Base-by-base conservation (phyloP, 2,113 vertebrate species). In the Mirza zaza region DNA sequence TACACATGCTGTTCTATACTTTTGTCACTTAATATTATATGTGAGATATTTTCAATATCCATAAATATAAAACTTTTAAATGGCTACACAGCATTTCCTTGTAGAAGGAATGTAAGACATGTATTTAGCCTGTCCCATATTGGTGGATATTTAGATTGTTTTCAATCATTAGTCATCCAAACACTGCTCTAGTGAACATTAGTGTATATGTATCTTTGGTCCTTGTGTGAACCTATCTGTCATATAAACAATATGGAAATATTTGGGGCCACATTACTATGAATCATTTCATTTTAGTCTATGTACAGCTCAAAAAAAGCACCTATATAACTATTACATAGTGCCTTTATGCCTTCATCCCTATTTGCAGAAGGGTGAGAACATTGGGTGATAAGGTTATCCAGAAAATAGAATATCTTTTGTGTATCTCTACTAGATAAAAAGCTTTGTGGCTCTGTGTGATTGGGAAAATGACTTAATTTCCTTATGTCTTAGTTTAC, bases 361-460 rank as follows among this genome's bases (percentile, higher is more conserved):
- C 27, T 83, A 2, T 77, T 84, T 96, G 71, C 70, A 95, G 59
- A 48, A 12, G 27, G 34, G 5, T 87, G 25, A 91, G 36, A 90
- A 83, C 67, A 52, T 57, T 87, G 75, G 75, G 27, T 59, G 70
- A 90, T 73, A 45, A 67, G 4, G 20, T 90, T 59, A 70, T 61
- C 71, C 32, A 90, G 79, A 92, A 97, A 94, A 94, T 50, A 42
- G 39, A 70, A 57, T 88, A 45, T 61, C 32, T 92, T 87, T 91
- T 75, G 8, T 93, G 8, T 86, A 11, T 77, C 6, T 68, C 61
- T 8, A 39, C 34, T 32, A 73, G 27, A 25, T 34, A 45, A 79
- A 91, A 91, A 65, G 11, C 36, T 96, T 88, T 93, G 55, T 61
- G 2, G 6, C 95, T 21, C 48, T 82, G 11, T 85, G 34, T 80